Evolutionary conservation across 64 coral and sea anemone genomes (phyloP).

Genomic region (Stylophora pistillata): DNA sequence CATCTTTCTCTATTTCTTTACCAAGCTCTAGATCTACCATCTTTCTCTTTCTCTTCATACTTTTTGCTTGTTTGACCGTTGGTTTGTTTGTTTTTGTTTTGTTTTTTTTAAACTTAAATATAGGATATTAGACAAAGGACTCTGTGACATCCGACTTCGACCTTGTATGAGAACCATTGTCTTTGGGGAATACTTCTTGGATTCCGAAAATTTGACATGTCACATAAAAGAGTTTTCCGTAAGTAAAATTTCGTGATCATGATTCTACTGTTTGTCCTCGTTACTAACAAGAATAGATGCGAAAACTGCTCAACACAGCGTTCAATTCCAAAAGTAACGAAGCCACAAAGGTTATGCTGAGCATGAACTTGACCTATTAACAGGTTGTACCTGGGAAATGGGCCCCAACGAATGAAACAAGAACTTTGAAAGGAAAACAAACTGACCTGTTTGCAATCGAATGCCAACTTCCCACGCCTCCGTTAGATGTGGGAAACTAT

Average conservation of each 20-base stretch:
- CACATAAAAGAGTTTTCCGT: conserved; percentile 30
- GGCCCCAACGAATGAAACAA: conserved; percentile 32
- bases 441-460: conserved; percentile 54
- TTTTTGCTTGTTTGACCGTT: too few relatives aligned
- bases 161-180: conserved; percentile 47
- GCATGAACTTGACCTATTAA: background rate
- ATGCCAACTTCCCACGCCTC: conserved; percentile 60
- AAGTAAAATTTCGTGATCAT: too few relatives aligned
- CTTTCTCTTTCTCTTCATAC: too few relatives aligned
- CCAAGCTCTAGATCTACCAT: too few relatives aligned
- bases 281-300: too few relatives aligned
- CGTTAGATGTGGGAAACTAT: conserved; percentile 31
- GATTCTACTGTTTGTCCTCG: too few relatives aligned
- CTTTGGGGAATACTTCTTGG: conserved; percentile 39
- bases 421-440: conserved; percentile 31
- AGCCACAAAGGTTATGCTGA: too few relatives aligned
- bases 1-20: too few relatives aligned
- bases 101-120: background rate
- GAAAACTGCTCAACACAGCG: too few relatives aligned
- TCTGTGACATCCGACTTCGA: conserved; percentile 41
- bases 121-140: conserved; percentile 37
- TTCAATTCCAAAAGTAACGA: too few relatives aligned
- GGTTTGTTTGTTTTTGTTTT: too few relatives aligned
- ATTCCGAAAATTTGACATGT: conserved; percentile 51
- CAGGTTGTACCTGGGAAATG: conserved; percentile 45